Base-by-base conservation (phyloP, 1,140 invertebrate genomes). In the Drosophila orena region DNA sequence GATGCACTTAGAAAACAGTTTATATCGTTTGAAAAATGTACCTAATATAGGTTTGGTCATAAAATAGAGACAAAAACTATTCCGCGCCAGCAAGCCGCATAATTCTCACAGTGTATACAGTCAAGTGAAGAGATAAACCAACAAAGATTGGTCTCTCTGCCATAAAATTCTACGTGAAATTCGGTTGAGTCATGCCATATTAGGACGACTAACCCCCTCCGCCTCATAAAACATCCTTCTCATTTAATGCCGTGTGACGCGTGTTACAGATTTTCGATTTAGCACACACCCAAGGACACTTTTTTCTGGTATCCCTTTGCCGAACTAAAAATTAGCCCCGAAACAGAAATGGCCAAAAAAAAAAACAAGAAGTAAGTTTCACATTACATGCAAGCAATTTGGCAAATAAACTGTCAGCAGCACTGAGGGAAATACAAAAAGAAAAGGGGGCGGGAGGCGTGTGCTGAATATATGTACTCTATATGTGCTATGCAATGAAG, bases 261-360 rank as follows among this genome's bases (percentile, higher is more conserved):
- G 83, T 88, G 83, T 89, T 88, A 83, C 79, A 88, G 83, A 88
- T 88, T 88, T 88, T 77, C 84, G 84, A 89, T 88, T 88, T 88
- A 72, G 59, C 83, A 88, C 83, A 86, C 69, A 74, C 44, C 57
- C 49, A 74, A 22, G n/a, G 20, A 24, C 34, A 60, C 57, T 68
- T 77, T 66, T 42, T 34, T 11, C 42, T 15, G 59, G 27, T n/a
- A 15, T 27, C 43, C 52, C 27, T 24, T 14, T 40, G 14, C 15
- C 15, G 22, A 77, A 69, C 72, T 77, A 73, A 79, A 88, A 88
- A 89, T 88, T 89, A 89, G 79, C 83, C 75, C 47, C 59, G 30
- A 43, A 46, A 70, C 40, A 58, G 43, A 46, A 56, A 60, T 37
- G 34, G 24, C 0, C 43, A 58, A 12, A 59, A 70, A 65, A 53